Evolutionary conservation across 2,888 invertebrate genomes (phyloP).

Genomic region (Carcina quercana): DNA sequence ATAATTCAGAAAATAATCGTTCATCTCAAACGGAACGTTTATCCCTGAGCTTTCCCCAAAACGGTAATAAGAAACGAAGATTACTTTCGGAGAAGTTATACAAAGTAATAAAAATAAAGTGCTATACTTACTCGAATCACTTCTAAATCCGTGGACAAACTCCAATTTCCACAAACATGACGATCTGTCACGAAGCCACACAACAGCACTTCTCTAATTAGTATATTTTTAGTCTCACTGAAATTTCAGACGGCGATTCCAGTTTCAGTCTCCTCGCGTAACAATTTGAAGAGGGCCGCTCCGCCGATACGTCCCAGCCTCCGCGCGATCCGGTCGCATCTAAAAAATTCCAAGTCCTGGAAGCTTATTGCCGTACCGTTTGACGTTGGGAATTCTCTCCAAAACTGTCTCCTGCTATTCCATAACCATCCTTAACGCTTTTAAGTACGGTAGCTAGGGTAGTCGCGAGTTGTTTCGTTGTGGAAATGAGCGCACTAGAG

Average conservation of each 20-base stretch:
- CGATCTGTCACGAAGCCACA: constrained; percentile 26
- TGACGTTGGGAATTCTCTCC: constrained; percentile 37
- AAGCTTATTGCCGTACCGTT: constrained; percentile 60
- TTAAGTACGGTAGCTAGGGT: constrained; percentile 12
- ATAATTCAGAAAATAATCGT: no score
- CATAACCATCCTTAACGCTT: constrained; percentile 12
- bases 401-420: constrained; percentile 10
- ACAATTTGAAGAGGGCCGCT: constrained; percentile 27
- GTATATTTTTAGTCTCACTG: constrained; percentile 26
- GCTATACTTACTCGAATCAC: constrained; percentile 27
- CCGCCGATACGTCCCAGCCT: constrained; percentile 42
- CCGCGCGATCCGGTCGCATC: constrained; percentile 53
- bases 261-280: constrained; percentile 32
- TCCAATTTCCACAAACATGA: constrained; percentile 20
- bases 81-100: background rate
- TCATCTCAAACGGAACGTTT: no score
- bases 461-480: constrained; percentile 23
- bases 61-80: no score
- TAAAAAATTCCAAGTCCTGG: constrained; percentile 67
- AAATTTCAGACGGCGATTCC: constrained; percentile 15
- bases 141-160: constrained; percentile 24
- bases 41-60: no score
- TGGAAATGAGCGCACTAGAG: constrained; percentile 24
- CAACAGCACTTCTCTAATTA: constrained; percentile 25
- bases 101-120: constrained; percentile 19